A percentile compares a stretch with the other conserved stretches of the same genome.
These are phyloP conservation scores for Anadara kagoshimensis DNA, from an alignment of 1,140 invertebrate species.

Conservation along the genomic window DNA sequence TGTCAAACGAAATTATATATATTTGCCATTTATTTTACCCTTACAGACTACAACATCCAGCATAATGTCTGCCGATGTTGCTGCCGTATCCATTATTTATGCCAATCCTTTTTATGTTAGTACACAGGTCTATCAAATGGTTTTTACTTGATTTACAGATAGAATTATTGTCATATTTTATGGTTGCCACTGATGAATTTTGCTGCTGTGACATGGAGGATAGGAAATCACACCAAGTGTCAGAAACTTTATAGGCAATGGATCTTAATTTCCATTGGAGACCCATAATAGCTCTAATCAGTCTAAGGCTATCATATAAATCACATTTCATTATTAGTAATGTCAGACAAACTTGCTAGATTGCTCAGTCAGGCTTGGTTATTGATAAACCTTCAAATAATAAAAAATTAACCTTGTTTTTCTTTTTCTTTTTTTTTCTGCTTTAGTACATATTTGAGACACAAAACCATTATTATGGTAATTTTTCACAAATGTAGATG, in stretches of 20 bases:
- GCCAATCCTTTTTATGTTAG: too few relatives aligned
- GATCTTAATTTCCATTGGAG: conserved; percentile 40
- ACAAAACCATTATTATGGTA: too few relatives aligned
- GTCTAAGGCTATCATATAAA: conserved; percentile 33
- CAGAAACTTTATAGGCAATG: conserved; percentile 24
- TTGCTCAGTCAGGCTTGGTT: conserved; percentile 6
- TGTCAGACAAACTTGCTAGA: conserved; percentile 30
- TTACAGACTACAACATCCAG: too few relatives aligned
- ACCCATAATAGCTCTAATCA: conserved; percentile 35
- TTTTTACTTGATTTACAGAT: conserved; percentile 20
- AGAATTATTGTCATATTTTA: conserved; percentile 39
- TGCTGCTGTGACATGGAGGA: conserved; percentile 22
- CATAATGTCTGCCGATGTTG: too few relatives aligned
- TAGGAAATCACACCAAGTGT: conserved; percentile 36
- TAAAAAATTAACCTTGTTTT: too few relatives aligned
- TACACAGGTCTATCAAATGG: conserved; percentile 7
- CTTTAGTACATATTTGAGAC: too few relatives aligned
- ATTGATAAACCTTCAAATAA: conserved; percentile 21
- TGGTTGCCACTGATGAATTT: conserved; percentile 23
- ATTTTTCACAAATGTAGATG: too few relatives aligned
- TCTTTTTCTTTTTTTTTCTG: too few relatives aligned
- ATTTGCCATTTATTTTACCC: too few relatives aligned
- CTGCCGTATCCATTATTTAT: too few relatives aligned
- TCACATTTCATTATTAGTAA: conserved; percentile 29
- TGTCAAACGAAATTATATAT: too few relatives aligned